Conservation (phyloP, 2,888 invertebrate species). For the Drosophila robusta region DNA sequence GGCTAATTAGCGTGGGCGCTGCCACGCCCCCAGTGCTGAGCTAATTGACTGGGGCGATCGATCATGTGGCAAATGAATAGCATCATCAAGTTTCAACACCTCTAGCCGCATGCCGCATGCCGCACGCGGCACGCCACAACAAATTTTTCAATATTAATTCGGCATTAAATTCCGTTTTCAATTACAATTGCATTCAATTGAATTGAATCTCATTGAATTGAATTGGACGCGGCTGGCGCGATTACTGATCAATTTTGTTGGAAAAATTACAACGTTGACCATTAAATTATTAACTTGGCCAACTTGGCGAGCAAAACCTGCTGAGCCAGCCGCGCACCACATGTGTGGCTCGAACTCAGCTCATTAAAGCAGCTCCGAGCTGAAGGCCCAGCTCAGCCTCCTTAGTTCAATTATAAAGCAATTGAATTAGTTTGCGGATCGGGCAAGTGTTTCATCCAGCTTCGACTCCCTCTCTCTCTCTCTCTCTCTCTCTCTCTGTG, state of each 20-base stretch:
- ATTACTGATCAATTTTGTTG: conserved; percentile 67
- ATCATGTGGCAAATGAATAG: conserved; percentile 36
- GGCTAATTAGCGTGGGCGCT: conserved; percentile 63
- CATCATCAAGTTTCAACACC: conserved; percentile 47
- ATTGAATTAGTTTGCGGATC: conserved; percentile 70
- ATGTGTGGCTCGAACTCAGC: conserved; percentile 44
- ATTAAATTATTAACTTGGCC: conserved; percentile 78
- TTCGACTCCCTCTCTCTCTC: background rate
- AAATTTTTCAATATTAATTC: conserved; percentile 67
- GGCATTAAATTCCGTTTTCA: conserved; percentile 72
- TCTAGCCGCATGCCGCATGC: conserved; percentile 18
- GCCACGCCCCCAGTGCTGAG: conserved; percentile 46
- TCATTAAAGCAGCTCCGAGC: conserved; percentile 64
- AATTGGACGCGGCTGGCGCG: conserved; percentile 47
- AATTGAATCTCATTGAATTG: conserved; percentile 63
- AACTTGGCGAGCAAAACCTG: conserved; percentile 60
- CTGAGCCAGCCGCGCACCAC: conserved; percentile 46
- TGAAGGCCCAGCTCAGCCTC: conserved; percentile 40
- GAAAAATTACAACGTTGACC: conserved; percentile 73
- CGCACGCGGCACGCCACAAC: conserved; percentile 59
- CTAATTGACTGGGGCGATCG: conserved; percentile 35
- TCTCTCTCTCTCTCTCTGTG: background rate
- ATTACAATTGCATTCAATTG: conserved; percentile 64
- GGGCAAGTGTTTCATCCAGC: conserved; percentile 38
- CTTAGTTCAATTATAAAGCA: conserved; percentile 78